These are phyloP conservation scores for Sylvia atricapilla DNA, from an alignment of 2,113 vertebrate genomes.

Conservation along the genomic window DNA sequence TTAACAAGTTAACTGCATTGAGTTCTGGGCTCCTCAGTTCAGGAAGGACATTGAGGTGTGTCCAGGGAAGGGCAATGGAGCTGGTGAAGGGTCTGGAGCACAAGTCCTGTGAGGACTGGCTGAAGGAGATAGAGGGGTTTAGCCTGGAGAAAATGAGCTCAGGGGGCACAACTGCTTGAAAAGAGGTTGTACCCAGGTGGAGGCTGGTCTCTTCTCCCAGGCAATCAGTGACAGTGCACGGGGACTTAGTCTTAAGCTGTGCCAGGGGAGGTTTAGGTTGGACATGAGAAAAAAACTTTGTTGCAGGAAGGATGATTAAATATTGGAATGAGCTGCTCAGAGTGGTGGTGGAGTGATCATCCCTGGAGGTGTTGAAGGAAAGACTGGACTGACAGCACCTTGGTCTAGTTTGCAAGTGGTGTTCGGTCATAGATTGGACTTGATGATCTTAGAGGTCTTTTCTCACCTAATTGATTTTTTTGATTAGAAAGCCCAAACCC, in stretches of 20 bases:
- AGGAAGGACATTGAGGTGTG: not conserved
- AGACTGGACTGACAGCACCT: not conserved
- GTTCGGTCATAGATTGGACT: not conserved
- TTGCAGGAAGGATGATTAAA: not conserved
- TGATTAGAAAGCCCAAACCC: not conserved
- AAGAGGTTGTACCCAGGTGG: not conserved
- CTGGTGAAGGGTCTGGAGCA: not conserved
- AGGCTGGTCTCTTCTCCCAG: not conserved
- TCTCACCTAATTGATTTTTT: not conserved
- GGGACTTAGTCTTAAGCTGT: not conserved
- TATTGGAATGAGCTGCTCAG: not conserved
- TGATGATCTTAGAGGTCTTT: not conserved
- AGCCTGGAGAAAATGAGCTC: not conserved
- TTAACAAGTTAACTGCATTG: not conserved
- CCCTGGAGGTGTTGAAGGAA: not conserved
- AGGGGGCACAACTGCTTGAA: not conserved
- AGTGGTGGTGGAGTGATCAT: accelerated
- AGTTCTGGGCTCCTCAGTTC: not conserved
- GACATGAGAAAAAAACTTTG: not conserved
- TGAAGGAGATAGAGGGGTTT: not conserved
- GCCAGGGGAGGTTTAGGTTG: not conserved
- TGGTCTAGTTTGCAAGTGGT: not conserved
- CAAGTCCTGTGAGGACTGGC: too few species aligned
- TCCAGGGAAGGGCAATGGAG: not conserved
- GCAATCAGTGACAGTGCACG: not conserved